phyloP scores from a whole-genome alignment of 1,140 invertebrate species.

The Neodiprion lecontei region DNA sequence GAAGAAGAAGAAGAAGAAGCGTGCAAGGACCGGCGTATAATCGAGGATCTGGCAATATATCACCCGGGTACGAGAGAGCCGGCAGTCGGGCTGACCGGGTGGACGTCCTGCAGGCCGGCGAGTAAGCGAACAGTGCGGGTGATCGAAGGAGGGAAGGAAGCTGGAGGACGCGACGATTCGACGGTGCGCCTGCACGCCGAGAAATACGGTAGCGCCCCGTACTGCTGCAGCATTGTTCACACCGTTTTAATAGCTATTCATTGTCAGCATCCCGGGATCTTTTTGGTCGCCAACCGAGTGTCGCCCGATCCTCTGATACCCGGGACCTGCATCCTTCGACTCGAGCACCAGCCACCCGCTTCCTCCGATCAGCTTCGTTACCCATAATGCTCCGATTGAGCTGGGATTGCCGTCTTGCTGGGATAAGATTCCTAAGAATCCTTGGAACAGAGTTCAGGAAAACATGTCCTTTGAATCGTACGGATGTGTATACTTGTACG shows the following conservation, averaged over 20 bases:
- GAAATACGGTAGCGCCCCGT: conserved; percentile 15
- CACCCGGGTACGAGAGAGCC: not conserved
- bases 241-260: conserved; percentile 59
- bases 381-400: too few relatives aligned
- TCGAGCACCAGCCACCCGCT: too few relatives aligned
- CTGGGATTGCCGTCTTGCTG: too few relatives aligned
- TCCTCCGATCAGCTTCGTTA: too few relatives aligned
- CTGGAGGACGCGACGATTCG: conserved; percentile 16
- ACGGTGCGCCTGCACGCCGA: conserved; percentile 13
- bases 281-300: conserved; percentile 37
- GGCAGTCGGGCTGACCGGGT: not conserved
- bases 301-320: conserved; percentile 41
- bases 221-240: conserved; percentile 50
- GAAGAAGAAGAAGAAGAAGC: not conserved
- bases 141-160: not conserved
- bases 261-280: conserved; percentile 45
- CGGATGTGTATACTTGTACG: too few relatives aligned
- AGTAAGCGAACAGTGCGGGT: not conserved
- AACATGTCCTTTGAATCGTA: too few relatives aligned
- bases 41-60: conserved; percentile 4
- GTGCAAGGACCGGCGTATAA: not conserved
- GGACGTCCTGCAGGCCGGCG: conserved; percentile 13
- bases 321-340: conserved; percentile 6
- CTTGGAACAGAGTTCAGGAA: too few relatives aligned
- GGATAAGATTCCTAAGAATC: too few relatives aligned